Evolutionary conservation across 2,797 vertebrate species (phyloP), one percentile per base, ranked within the genome.

Genomic region (Peromyscus nudipes): DNA sequence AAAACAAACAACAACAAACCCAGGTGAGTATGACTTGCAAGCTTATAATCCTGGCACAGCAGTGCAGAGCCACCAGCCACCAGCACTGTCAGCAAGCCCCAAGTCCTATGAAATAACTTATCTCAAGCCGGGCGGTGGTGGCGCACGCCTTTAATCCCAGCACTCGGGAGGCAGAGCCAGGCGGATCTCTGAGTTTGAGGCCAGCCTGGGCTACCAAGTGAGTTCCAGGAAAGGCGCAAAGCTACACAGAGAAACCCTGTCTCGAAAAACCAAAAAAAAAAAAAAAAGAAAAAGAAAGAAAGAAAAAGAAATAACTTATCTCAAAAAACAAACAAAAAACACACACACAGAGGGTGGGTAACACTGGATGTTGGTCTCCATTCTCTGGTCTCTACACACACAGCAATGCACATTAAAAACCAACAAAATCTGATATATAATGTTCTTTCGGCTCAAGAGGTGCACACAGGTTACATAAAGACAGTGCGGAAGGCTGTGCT

Each of bases 381-480:
- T 62, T 84, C 60, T 84, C 5, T 84, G 19, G 0, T 49, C 19
- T 37, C 64, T 23, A 60, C 27, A 60, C 9, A 86, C 43, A 86
- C 29, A 23, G 43, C 3, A 67, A 49, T 67, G 43, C 34, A 14
- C 4, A 65, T 46, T 29, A 65, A 46, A 84, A 37, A 52, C 0
- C n/a, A 57, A 17, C 37, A 14, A 19, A 62, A 37, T 40, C 13
- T 62, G 73, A 91, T 46, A 96, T 37, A n/a, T 52, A 96, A n/a
- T 76, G 27, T 60, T 83, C 43, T 86, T 76, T 55, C 83, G 46
- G 81, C 94, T 86, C 16, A 80, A 82, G n/a, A 89, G 34, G 91
- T 27, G 13, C 4, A 90, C 43, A 19, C 62, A 86, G 17, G 43
- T 92, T 81, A 87, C 14, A 55, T 62, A 90, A 92, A n/a, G 21